Base-by-base conservation (phyloP, 2,797 vertebrate genomes). In the Perodicticus potto region DNA sequence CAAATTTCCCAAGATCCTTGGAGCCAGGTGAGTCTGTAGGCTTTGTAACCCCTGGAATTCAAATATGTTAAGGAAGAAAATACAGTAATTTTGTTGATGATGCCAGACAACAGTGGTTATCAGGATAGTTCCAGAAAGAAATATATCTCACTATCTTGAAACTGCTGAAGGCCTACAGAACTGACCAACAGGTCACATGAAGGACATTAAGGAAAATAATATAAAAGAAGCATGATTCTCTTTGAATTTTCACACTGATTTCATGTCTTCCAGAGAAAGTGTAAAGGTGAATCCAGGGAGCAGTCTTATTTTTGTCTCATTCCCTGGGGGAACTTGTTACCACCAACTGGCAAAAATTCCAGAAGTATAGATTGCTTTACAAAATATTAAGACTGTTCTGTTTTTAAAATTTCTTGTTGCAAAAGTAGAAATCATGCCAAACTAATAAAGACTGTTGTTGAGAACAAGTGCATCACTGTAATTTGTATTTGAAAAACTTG, bases 401-500 rank as follows among this genome's bases (percentile, higher is more conserved):
- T 88, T 83, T 59, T 2, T 74, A 61, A 83, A 93, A 17, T 32
- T 95, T 73, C 43, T 57, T 93, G 77, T 90, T 73, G 11, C 43
- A 59, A 92, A 95, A 57, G 80, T 74, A 80, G 93, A 93, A 61
- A 53, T 86, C 40, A 78, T 61, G 59, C 70, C 49, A 80, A 95
- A 86, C n/a, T 59, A 43, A 74, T 20, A 77, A 92, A 91, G 53
- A 72, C 29, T 2, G 10, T 76, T 34, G 17, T 61, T 55, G 63
- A 84, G 57, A 93, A 78, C 10, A 77, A 5, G n/a, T 80, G 11
- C 19, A 49, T 55, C 29, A 81, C 8, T 77, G 5, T 69, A 85
- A 94, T 85, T 82, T 90, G 32, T 85, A 63, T 65, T 13, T 87
- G 61, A 93, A 88, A 97, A 96, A 86, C n/a, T 89, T 59, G 7